Conservation (phyloP, 1,140 invertebrate genomes). For the Tetragnatha versicolor region DNA sequence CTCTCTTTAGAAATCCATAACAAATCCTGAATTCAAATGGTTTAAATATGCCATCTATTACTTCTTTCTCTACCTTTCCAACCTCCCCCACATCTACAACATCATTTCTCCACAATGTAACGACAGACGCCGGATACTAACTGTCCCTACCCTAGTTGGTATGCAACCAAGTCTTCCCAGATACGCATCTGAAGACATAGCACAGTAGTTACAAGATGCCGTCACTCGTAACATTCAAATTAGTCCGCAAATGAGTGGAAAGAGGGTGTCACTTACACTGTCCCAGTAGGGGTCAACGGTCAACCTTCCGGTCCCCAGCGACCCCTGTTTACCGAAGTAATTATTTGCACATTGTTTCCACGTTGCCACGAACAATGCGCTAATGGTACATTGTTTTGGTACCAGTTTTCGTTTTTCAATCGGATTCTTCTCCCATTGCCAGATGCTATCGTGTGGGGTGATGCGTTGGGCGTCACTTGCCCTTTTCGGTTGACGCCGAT, state of each 20-base stretch:
- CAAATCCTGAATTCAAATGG: background rate
- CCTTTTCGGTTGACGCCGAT: too few relatives aligned
- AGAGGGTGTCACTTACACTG: too few relatives aligned
- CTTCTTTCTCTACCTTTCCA: too few relatives aligned
- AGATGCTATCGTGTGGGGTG: too few relatives aligned
- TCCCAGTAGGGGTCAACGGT: slow-evolving; percentile 3
- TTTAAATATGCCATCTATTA: too few relatives aligned
- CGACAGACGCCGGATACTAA: background rate
- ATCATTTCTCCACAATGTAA: too few relatives aligned
- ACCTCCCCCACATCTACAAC: too few relatives aligned
- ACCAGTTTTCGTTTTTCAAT: background rate
- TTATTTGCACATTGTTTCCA: background rate
- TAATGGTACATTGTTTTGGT: slow-evolving; percentile 13
- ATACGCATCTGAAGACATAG: slow-evolving; percentile 15
- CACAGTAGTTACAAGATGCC: slow-evolving; percentile 5
- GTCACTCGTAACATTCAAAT: slow-evolving; percentile 45
- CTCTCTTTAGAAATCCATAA: too few relatives aligned
- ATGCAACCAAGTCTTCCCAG: slow-evolving; percentile 6
- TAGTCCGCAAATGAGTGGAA: slow-evolving; percentile 20
- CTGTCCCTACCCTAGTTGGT: background rate
- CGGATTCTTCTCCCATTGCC: background rate
- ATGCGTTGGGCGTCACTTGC: too few relatives aligned
- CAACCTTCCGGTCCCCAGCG: slow-evolving; percentile 5
- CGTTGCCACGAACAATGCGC: background rate
- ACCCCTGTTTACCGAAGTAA: background rate